A percentile compares a stretch with the other conserved stretches of the same genome.
phyloP scores from a whole-genome alignment of 2,113 vertebrate species.

The Hemicordylus capensis region DNA sequence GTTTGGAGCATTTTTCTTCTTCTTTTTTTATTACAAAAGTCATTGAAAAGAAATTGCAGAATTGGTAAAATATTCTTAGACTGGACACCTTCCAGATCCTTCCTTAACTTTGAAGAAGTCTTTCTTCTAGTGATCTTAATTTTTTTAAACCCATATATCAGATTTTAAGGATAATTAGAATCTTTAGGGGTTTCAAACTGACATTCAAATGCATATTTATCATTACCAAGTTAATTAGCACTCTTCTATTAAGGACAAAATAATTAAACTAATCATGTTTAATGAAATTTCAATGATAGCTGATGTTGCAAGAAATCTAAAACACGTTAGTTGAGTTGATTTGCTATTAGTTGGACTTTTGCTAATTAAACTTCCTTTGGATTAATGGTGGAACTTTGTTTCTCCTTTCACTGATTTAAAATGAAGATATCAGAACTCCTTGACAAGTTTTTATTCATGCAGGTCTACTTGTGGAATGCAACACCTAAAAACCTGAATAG shows the following conservation, averaged over 20 bases:
- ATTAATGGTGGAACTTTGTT: constrained; percentile 45
- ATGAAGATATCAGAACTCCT: constrained; percentile 8
- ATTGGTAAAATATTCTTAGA: neutral
- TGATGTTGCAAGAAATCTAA: constrained; percentile 60
- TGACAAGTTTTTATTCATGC: neutral
- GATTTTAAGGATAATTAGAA: constrained; percentile 68
- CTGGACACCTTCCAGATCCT: constrained; percentile 10
- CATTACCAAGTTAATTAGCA: constrained; percentile 62
- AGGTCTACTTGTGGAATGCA: neutral
- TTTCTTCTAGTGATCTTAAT: constrained; percentile 45
- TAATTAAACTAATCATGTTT: constrained; percentile 72
- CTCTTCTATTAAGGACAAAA: constrained; percentile 59
- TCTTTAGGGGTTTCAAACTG: constrained; percentile 57
- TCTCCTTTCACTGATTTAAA: constrained; percentile 47
- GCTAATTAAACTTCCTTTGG: constrained; percentile 57
- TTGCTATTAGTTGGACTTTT: constrained; percentile 55
- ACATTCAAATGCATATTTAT: constrained; percentile 66
- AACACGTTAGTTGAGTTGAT: constrained; percentile 63
- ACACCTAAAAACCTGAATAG: neutral
- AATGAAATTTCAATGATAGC: constrained; percentile 64
- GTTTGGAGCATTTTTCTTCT: constrained; percentile 50
- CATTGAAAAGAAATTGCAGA: constrained; percentile 36
- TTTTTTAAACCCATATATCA: constrained; percentile 28
- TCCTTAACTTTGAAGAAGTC: constrained; percentile 41
- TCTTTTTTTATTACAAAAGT: too few relatives aligned